Base-by-base conservation (phyloP, 1,140 invertebrate genomes). In the Drosophila burlai region DNA sequence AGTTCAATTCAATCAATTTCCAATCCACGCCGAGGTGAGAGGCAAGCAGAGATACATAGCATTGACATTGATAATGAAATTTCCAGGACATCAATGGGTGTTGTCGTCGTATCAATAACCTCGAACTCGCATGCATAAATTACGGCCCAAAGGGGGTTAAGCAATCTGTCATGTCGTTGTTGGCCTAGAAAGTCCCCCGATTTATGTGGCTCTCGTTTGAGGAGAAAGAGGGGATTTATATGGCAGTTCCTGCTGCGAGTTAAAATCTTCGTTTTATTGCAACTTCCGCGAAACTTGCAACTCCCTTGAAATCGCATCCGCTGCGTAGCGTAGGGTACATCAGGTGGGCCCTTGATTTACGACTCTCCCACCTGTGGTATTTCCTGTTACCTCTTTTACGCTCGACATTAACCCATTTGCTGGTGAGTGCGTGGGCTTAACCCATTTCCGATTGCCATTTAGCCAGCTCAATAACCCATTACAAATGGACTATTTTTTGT, bases 1-100 rank as follows among this genome's bases (percentile, higher is more conserved):
- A 89, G 84, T 90, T 84, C 85, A 90, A 89, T 90, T 90, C 84
- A 89, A 89, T 89, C 85, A 87, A 89, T 87, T 89, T 84, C 63
- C 77, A 81, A 87, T 84, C 73, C 65, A 29, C 46, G 64, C n/a
- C 21, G 62, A 54, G 50, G 50, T 54, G 58, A 63, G 59, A 65
- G 54, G 47, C 40, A 42, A 43, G 40, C 50, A 7, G 38, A 16
- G 24, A 36, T 43, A 18, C 7, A 18, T 67, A 72, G 59, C 85
- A 84, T 84, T 89, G 84, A 75, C 85, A 89, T 81, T 89, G 81
- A 84, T 89, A 90, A 90, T 89, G 85, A 90, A 89, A 90, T 89
- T 84, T 57, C 63, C 74, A 74, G 57, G 55, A 59, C 59, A 81
- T 72, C 69, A 63, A 74, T 55, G 47, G 59, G 45, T 80, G 62